These are phyloP conservation scores for Sarcoramphus papa DNA, from an alignment of 2,797 vertebrate genomes.

Conservation along the genomic window DNA sequence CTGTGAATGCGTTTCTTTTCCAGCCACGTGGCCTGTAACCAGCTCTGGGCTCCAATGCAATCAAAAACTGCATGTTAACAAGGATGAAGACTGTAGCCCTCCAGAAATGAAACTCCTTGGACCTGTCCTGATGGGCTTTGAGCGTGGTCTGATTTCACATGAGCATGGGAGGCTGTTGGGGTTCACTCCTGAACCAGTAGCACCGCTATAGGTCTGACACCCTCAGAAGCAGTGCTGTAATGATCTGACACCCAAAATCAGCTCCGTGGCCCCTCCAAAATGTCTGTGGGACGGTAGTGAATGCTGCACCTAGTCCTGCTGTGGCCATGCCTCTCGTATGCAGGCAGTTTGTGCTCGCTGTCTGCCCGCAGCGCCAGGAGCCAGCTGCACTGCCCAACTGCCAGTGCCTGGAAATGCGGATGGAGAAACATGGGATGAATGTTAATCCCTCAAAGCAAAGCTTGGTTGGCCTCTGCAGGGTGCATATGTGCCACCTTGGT, in stretches of 20 bases:
- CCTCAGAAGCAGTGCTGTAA: background rate
- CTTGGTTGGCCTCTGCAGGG: background rate
- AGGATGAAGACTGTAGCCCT: background rate
- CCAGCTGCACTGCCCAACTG: background rate
- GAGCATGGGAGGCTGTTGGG: background rate
- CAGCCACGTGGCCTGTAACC: background rate
- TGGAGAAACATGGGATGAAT: background rate
- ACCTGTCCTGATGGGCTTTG: background rate
- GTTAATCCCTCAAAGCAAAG: background rate
- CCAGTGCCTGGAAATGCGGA: background rate
- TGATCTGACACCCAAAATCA: background rate
- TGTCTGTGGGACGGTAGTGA: background rate
- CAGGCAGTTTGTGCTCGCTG: background rate
- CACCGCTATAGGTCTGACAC: background rate
- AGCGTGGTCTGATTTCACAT: background rate
- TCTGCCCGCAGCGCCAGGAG: background rate
- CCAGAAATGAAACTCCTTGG: background rate
- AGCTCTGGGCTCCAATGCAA: background rate
- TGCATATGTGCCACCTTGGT: background rate
- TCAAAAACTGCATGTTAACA: background rate
- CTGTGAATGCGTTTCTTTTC: background rate
- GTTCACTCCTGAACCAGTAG: background rate
- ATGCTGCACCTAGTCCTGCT: background rate
- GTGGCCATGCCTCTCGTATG: background rate
- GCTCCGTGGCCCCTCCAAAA: background rate